Percentiles rank a stretch among this genome's conserved stretches.
phyloP scores from a whole-genome alignment of 2,888 invertebrate genomes.

The Torymus texanus region DNA sequence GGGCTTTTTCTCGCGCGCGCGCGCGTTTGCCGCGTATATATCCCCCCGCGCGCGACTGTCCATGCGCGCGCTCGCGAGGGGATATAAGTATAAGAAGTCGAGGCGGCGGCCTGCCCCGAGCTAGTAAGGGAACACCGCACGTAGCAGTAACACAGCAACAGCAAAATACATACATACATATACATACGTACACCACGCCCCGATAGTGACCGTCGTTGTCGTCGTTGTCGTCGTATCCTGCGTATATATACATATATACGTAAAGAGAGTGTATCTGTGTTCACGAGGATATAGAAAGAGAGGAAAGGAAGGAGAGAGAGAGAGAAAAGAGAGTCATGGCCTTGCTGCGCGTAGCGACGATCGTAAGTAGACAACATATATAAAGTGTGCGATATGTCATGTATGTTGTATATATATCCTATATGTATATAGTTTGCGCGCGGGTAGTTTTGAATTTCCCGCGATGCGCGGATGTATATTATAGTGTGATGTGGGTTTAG shows the following conservation, averaged over 20 bases:
- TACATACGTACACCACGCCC: conserved; percentile 2
- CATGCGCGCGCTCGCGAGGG: conserved; percentile 59
- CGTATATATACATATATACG: not conserved
- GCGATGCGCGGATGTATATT: no score
- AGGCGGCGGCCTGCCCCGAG: conserved; percentile 69
- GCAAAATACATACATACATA: not conserved
- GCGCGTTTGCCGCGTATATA: no score
- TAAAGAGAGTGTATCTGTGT: not conserved
- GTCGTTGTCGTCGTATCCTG: no score
- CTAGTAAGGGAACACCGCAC: conserved; percentile 62
- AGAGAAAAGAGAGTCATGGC: conserved; percentile 36
- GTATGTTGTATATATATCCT: no score
- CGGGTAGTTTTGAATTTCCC: no score
- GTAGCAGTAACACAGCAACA: not conserved
- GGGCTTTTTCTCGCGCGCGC: no score
- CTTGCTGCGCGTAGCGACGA: conserved; percentile 35
- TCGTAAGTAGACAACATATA: conserved; percentile 47
- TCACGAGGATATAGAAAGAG: no score
- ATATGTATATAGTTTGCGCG: no score
- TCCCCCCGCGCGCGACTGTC: no score
- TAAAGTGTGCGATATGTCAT: not conserved
- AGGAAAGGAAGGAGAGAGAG: not conserved
- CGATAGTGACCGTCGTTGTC: not conserved
- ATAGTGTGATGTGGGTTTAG: no score
- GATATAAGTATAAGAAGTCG: conserved; percentile 73